Percentiles rank a stretch among this genome's conserved stretches.
Conservation (phyloP, 1,140 invertebrate genomes). For the Eumaeus atala region DNA sequence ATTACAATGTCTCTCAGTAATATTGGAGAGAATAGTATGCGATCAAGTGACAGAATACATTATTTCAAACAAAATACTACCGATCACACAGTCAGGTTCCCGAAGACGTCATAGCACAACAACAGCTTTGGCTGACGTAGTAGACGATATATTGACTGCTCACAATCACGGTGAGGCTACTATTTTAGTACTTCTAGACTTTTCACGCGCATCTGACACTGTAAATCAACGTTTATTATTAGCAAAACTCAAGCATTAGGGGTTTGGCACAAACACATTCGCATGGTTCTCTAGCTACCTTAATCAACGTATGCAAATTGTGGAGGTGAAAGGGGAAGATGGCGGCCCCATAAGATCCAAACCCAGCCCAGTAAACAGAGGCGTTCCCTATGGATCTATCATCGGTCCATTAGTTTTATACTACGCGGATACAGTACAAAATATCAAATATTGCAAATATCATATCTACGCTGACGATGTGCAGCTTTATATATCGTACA, state of each 20-base stretch:
- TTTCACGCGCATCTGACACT: constrained; percentile 16
- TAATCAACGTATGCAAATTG: constrained; percentile 1
- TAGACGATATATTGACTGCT: constrained; percentile 14
- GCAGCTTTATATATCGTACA: constrained; percentile 13
- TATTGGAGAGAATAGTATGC: constrained; percentile 6
- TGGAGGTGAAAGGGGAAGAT: constrained; percentile 1
- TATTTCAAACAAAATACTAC: constrained; percentile 12
- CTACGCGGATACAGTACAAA: too few species aligned
- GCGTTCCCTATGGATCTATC: too few species aligned
- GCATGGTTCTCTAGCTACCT: constrained; percentile 14
- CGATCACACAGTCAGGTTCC: constrained; percentile 14
- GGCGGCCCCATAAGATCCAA: not conserved
- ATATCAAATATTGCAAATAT: constrained; percentile 9
- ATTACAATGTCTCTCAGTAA: constrained; percentile 15
- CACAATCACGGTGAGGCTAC: constrained; percentile 11
- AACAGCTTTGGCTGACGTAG: constrained; percentile 12
- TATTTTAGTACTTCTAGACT: constrained; percentile 16
- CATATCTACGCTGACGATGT: constrained; percentile 15
- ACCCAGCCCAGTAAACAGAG: too few species aligned
- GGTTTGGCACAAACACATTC: constrained; percentile 1
- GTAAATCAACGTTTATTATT: constrained; percentile 11
- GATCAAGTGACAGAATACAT: constrained; percentile 10
- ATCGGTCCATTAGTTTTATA: too few species aligned
- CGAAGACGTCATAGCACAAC: constrained; percentile 12
- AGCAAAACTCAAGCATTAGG: constrained; percentile 16